Evolutionary conservation across 2,888 invertebrate species (phyloP).

Genomic region (Pseudococcus jackbeardsleyi): DNA sequence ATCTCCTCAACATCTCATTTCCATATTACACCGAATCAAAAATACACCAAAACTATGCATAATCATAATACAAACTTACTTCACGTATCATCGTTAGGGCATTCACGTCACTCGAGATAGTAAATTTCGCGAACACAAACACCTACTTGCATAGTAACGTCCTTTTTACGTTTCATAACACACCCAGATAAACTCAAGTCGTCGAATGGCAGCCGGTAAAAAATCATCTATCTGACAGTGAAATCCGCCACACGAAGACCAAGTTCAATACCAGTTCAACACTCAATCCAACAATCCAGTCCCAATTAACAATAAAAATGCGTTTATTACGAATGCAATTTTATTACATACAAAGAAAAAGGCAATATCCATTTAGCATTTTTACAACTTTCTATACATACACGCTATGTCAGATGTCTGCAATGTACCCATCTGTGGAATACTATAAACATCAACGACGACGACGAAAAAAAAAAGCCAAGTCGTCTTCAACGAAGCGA

Average conservation of each 20-base stretch:
- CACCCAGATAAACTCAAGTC: constrained; percentile 11
- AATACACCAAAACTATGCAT: not conserved
- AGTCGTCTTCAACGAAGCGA: constrained; percentile 5
- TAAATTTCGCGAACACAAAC: constrained; percentile 18
- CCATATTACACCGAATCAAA: not conserved
- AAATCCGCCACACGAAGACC: constrained; percentile 42
- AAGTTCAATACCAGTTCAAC: constrained; percentile 59
- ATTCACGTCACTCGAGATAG: not conserved
- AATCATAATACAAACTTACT: not conserved
- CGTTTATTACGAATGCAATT: constrained; percentile 35
- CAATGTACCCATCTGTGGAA: constrained; percentile 34
- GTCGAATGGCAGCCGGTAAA: not conserved
- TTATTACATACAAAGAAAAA: constrained; percentile 46
- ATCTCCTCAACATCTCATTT: not conserved
- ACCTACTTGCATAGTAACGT: not conserved
- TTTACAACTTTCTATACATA: constrained; percentile 43
- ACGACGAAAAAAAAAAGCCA: not conserved
- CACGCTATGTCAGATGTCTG: not conserved
- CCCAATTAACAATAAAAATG: constrained; percentile 54
- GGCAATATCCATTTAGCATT: constrained; percentile 38
- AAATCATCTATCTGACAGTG: constrained; percentile 11
- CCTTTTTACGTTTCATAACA: constrained; percentile 41
- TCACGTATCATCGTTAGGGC: not conserved
- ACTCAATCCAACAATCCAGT: constrained; percentile 30
- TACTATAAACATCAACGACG: not conserved